Percentiles rank a stretch among this genome's conserved stretches.
Conservation (phyloP, 2,888 invertebrate species). For the Drosophila niveifrons region DNA sequence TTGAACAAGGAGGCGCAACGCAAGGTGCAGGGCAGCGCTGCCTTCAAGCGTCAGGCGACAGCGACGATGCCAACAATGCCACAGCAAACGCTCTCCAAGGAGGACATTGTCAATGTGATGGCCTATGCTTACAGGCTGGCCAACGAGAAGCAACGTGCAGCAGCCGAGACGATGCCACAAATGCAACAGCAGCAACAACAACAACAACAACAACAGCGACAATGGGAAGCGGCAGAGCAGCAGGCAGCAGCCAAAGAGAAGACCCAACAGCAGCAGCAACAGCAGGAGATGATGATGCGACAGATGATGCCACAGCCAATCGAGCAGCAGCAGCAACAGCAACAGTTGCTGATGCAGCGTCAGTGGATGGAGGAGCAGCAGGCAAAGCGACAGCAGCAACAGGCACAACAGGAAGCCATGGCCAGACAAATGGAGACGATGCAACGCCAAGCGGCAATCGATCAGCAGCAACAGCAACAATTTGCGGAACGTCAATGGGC, state of each 20-base stretch:
- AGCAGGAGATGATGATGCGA: constrained; percentile 17
- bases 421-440: constrained; percentile 3
- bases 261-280: constrained; percentile 21
- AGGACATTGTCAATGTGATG: constrained; percentile 78
- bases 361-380: constrained; percentile 24
- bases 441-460: constrained; percentile 10
- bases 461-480: constrained; percentile 19
- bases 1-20: constrained; percentile 71
- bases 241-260: neutral
- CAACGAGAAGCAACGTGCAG: constrained; percentile 25
- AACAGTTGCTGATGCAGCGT: neutral
- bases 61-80: neutral
- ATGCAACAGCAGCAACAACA: neutral
- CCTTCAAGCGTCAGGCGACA: constrained; percentile 66
- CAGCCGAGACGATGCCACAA: neutral
- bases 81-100: constrained; percentile 58
- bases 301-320: neutral
- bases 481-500: constrained; percentile 18
- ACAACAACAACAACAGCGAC: neutral
- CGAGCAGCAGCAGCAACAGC: constrained; percentile 2
- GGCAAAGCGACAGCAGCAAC: constrained; percentile 20
- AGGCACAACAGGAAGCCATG: constrained; percentile 1
- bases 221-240: neutral
- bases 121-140: constrained; percentile 80
- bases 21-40: constrained; percentile 27